Evolutionary conservation across 2,888 invertebrate genomes (phyloP).

Genomic region (Lepas anatifera): DNA sequence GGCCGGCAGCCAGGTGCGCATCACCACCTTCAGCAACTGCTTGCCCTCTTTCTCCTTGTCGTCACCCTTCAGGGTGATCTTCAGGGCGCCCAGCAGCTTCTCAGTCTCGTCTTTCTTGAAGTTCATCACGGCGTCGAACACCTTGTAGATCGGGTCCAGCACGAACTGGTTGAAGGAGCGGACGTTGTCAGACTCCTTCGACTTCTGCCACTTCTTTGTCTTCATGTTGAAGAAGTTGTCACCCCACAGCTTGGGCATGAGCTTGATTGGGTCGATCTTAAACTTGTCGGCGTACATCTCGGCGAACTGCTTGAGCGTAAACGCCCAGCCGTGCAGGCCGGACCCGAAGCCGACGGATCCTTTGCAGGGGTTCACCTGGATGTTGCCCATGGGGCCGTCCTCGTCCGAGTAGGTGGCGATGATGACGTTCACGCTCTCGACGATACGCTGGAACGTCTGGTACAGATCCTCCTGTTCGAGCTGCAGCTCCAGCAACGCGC

Average conservation of each 20-base stretch:
- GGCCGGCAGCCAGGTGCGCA: constrained; percentile 99
- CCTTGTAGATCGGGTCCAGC: constrained; percentile 95
- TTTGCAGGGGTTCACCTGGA: constrained; percentile 92
- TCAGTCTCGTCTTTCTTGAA: constrained; percentile 91
- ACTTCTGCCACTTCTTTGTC: constrained; percentile 96
- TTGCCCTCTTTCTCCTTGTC: constrained; percentile 96
- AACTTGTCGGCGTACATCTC: constrained; percentile 99
- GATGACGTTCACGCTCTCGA: constrained; percentile 99
- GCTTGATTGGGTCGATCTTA: constrained; percentile 89
- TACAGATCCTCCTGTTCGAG: constrained; percentile 92
- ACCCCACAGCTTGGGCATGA: constrained; percentile 69
- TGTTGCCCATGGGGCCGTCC: constrained; percentile 97
- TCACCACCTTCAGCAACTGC: constrained; percentile 87
- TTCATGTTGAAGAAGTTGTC: constrained; percentile 97
- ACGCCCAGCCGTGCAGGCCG: constrained; percentile 99
- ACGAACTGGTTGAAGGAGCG: constrained; percentile 99
- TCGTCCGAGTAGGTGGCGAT: constrained; percentile 98
- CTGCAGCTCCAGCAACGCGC: constrained; percentile 93
- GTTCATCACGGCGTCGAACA: constrained; percentile 76
- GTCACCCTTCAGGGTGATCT: constrained; percentile 81
- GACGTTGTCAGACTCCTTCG: constrained; percentile 79
- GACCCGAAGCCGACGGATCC: constrained; percentile 99
- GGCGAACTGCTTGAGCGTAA: constrained; percentile 97
- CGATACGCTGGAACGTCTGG: constrained; percentile 94
- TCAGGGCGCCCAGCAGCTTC: constrained; percentile 74